Conservation (phyloP, 2,888 invertebrate genomes). For the Zaprionus lineosus region DNA sequence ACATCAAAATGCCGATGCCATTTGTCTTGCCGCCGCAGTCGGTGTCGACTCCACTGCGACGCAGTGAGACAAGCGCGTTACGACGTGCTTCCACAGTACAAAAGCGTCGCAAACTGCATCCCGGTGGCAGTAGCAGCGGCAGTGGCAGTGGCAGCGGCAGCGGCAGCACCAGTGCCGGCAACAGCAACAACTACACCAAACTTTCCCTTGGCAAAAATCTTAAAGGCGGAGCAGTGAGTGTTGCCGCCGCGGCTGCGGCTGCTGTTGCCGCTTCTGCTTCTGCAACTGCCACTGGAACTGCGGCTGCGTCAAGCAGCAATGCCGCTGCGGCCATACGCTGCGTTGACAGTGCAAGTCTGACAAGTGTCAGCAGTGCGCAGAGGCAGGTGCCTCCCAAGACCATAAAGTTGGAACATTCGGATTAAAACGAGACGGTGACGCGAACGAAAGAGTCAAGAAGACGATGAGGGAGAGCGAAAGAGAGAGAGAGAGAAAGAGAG, state of each 20-base stretch:
- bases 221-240: no score
- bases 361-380: constrained; percentile 29
- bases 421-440: constrained; percentile 57
- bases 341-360: constrained; percentile 62
- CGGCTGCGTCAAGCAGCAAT: constrained; percentile 30
- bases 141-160: background rate
- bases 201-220: background rate
- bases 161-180: no score
- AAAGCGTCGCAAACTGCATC: constrained; percentile 64
- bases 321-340: constrained; percentile 65
- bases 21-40: no score
- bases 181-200: constrained; percentile 17
- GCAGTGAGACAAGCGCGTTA: constrained; percentile 11
- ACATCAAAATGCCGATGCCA: constrained; percentile 60
- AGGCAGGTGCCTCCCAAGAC: constrained; percentile 60
- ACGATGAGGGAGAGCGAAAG: no score
- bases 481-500: no score
- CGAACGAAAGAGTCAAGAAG: no score
- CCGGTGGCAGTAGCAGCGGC: constrained; percentile 5
- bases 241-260: no score
- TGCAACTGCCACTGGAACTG: constrained; percentile 28
- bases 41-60: constrained; percentile 21
- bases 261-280: constrained; percentile 28
- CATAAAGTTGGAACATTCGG: constrained; percentile 78
- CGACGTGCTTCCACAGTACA: constrained; percentile 18